A percentile compares a stretch with the other conserved stretches of the same genome.
Conservation (phyloP, 1,140 invertebrate genomes). For the Lepidurus arcticus region DNA sequence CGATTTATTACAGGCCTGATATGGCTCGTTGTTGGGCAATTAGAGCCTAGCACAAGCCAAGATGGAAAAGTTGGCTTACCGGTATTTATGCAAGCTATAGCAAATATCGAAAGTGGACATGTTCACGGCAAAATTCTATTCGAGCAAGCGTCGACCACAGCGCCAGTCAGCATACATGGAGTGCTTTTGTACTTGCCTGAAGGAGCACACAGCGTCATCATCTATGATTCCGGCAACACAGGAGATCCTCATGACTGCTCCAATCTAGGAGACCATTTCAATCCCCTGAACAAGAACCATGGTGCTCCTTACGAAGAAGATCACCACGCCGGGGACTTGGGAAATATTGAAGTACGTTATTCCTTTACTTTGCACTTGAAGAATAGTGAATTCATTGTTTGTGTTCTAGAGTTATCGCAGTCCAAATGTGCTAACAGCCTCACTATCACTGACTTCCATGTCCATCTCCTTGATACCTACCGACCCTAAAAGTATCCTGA, state of each 20-base stretch:
- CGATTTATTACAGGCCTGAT: background rate
- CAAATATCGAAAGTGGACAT: conserved; percentile 7
- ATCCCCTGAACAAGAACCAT: conserved; percentile 41
- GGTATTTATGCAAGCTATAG: conserved; percentile 16
- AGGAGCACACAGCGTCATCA: conserved; percentile 26
- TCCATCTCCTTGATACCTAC: conserved; percentile 23
- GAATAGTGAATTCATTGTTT: background rate
- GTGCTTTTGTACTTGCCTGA: conserved; percentile 27
- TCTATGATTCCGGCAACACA: conserved; percentile 22
- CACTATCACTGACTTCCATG: background rate
- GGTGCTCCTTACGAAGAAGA: conserved; percentile 47
- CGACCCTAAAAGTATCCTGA: conserved; percentile 24
- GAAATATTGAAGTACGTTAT: conserved; percentile 46
- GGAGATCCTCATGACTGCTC: conserved; percentile 36
- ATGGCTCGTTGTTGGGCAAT: background rate
- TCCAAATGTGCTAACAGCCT: background rate
- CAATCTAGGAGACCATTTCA: conserved; percentile 34
- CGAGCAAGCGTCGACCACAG: background rate
- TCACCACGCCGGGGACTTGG: conserved; percentile 53
- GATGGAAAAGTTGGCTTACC: background rate
- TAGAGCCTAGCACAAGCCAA: background rate
- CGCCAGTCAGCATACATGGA: conserved; percentile 31
- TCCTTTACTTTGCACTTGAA: background rate
- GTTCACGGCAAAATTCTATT: background rate
- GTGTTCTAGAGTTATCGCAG: background rate